Evolutionary conservation across 2,797 vertebrate species (phyloP), one percentile per base, ranked within the genome.

Genomic region (Tachyglossus aculeatus): DNA sequence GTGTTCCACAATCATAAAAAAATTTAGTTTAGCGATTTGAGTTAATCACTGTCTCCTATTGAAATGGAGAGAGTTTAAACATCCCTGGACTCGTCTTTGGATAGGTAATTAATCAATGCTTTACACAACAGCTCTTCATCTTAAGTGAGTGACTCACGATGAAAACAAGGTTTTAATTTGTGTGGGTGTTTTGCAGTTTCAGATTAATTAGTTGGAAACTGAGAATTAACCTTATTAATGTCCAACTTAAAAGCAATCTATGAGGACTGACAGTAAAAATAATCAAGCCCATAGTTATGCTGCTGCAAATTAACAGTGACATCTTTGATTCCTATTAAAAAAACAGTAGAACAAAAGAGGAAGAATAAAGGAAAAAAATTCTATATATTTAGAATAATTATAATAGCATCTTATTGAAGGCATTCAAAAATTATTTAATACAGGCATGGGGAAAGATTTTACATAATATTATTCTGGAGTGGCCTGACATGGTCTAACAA

Each of bases 21-120:
- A 27, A 60, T 59, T 78, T 43, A 79, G 45, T 45, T 71, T 82
- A 70, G 57, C 86, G 78, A 84, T 82, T 84, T 79, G 69, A 73
- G 25, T 85, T 86, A 72, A 88, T 81, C 40, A 59, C 32, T 77
- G 60, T 78, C 72, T 73, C 57, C 40, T 75, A 57, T 40, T 83
- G 74, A 83, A 86, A 84, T 69, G 72, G 33, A 67, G 78, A 43
- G 36, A 82, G 21, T 71, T 84, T 78, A 62, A 89, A 76, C 60
- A 81, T 78, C 74, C 50, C 54, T 82, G 59, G 15, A 71, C 67
- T 87, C 62, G 78, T 80, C 62, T 56, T 86, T 84, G 84, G 65
- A 77, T 68, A 82, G 77, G 70, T 71, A 86, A 76, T 74, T 85
- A 88, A 88, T 86, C 82, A 78, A 59, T 80, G 53, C 76, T 88